Evolutionary conservation across 2,797 vertebrate species (phyloP).

Genomic region (Centropyge bicolor): DNA sequence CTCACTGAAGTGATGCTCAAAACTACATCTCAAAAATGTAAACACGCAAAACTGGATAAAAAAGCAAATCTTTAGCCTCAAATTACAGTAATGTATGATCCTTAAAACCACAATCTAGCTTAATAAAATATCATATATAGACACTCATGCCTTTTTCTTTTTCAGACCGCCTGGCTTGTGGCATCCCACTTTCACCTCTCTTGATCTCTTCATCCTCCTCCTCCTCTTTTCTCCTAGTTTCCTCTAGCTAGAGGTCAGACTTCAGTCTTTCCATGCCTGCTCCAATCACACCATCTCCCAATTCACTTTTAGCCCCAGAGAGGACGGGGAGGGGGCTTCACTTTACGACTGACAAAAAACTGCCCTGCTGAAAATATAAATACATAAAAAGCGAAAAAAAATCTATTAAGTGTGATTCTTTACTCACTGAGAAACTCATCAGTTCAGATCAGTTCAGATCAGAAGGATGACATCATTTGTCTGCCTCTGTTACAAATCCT

Average conservation of each 20-base stretch:
- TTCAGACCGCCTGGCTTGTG: slow-evolving; percentile 3
- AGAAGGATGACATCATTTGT: too few species aligned
- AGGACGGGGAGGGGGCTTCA: slow-evolving; percentile 8
- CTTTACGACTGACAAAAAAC: slow-evolving; percentile 2
- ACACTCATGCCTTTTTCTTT: neutral
- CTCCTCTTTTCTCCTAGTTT: slow-evolving; percentile 49
- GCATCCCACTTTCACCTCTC: slow-evolving; percentile 5
- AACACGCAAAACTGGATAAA: neutral
- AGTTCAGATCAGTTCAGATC: too few species aligned
- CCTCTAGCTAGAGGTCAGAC: slow-evolving; percentile 66
- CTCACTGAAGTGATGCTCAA: neutral
- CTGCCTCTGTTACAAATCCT: neutral
- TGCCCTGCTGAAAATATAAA: too few species aligned
- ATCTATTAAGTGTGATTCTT: neutral
- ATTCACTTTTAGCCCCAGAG: slow-evolving; percentile 60
- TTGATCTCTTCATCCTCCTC: slow-evolving; percentile 27
- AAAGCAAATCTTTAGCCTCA: neutral
- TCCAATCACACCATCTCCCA: slow-evolving; percentile 75
- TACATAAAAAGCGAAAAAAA: neutral
- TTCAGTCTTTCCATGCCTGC: slow-evolving; percentile 63
- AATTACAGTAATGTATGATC: neutral
- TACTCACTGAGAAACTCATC: neutral
- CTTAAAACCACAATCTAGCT: too few species aligned
- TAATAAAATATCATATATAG: neutral
- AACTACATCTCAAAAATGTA: neutral